Evolutionary conservation across 2,797 vertebrate species (phyloP), one percentile per base, ranked within the genome.

Genomic region (Xyrichtys novacula): DNA sequence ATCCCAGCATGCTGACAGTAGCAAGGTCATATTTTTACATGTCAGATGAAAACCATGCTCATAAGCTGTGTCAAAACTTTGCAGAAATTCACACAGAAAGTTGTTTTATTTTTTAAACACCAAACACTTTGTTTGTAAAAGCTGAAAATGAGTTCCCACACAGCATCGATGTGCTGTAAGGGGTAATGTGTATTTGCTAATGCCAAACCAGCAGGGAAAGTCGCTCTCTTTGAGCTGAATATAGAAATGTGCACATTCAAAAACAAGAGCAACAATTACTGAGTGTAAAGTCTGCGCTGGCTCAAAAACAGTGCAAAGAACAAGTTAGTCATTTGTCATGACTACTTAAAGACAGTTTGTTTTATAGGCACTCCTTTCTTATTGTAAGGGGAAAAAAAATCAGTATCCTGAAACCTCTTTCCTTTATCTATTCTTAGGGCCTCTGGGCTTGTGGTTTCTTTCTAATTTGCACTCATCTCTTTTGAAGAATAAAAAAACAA

Each of bases 21-120:
- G 68, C 65, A 47, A 46, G 29, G 46, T 65, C 40, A 34, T 65
- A 28, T 74, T 54, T 55, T 47, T 25, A 36, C 1, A 49, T 66
- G 47, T 34, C 60, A 57, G 52, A 76, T 59, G 17, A 71, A 64
- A 74, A 64, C 12, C 20, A 2, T 17, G 15, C 9, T 20, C 44
- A 57, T 25, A 20, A 43, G 42, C 46, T 60, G 50, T 56, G 53
- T 25, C 34, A 60, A 20, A 17, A 34, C n/a, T 49, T 12, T 11
- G 40, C 25, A 10, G 48, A 60, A 44, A 50, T 39, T 49, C 55
- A 63, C 23, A 38, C 29, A 20, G 19, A 49, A 15, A 34, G 3
- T 3, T 4, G n/a, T 11, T 1, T 25, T 5, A 6, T 12, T 6
- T 26, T 17, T 38, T 25, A 29, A 47, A 39, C 46, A 42, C 7